Evolutionary conservation across 2,113 vertebrate species (phyloP).

Genomic region (Acanthisitta chloris): DNA sequence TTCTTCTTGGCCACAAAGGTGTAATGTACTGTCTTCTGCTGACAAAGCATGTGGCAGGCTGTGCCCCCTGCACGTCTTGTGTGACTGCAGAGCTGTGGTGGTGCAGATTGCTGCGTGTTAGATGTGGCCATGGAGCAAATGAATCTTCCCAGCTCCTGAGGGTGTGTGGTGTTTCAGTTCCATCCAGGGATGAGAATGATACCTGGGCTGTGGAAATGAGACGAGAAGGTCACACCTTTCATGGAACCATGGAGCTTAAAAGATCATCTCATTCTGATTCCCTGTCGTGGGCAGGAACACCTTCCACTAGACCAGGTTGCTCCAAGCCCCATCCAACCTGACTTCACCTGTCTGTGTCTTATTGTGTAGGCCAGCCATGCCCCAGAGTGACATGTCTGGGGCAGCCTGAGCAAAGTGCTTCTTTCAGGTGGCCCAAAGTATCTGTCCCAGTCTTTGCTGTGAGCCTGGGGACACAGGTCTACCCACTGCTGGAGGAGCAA

Average conservation of each 20-base stretch:
- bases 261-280: too few species aligned
- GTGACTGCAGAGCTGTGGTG: not conserved
- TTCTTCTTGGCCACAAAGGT: not conserved
- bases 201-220: not conserved
- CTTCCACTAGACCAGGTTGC: too few species aligned
- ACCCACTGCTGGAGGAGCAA: accelerated
- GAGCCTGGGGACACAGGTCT: not conserved
- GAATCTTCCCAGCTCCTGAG: not conserved
- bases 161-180: not conserved
- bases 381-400: not conserved
- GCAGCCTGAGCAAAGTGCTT: not conserved
- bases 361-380: accelerated
- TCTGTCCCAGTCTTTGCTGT: not conserved
- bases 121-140: accelerated
- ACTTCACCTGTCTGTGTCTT: not conserved
- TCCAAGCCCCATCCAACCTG: too few species aligned
- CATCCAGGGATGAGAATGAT: not conserved
- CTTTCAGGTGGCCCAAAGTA: not conserved
- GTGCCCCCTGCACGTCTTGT: not conserved
- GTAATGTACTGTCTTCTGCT: not conserved
- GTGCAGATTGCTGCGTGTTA: not conserved
- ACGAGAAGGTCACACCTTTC: not conserved
- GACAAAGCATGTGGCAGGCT: accelerated
- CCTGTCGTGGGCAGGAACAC: too few species aligned
- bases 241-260: too few species aligned